Percentiles rank a stretch among this genome's conserved stretches.
Conservation (phyloP, 2,113 vertebrate genomes). For the Heterochromis multidens region DNA sequence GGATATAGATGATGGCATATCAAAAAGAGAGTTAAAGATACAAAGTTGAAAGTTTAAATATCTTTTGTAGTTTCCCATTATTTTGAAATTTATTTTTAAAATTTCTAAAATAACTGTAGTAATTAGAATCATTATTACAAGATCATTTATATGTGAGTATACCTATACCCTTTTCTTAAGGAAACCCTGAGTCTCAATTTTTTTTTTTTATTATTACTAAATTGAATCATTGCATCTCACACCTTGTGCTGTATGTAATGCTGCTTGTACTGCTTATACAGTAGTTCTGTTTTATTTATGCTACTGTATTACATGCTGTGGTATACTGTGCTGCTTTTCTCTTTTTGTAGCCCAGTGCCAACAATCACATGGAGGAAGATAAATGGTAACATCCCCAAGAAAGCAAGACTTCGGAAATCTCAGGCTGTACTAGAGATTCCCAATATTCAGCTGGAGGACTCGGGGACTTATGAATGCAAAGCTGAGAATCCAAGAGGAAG, state of each 20-base stretch:
- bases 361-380: constrained; percentile 97
- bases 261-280: not conserved
- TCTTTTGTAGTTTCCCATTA: not conserved
- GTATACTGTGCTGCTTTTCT: not conserved
- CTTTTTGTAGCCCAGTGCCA: constrained; percentile 86
- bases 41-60: not conserved
- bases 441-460: constrained; percentile 91
- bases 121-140: not conserved
- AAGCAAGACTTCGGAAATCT: constrained; percentile 91
- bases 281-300: not conserved
- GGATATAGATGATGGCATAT: not conserved
- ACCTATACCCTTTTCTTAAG: not conserved
- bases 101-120: not conserved
- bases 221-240: not conserved
- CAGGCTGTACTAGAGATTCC: constrained; percentile 96
- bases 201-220: not conserved
- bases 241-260: not conserved
- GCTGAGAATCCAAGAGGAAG: constrained; percentile 92
- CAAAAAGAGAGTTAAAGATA: not conserved
- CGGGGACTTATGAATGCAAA: constrained; percentile 91
- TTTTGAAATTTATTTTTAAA: not conserved
- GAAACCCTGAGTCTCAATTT: not conserved
- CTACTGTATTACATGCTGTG: not conserved
- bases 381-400: constrained; percentile 92
- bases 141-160: not conserved